These are phyloP conservation scores for Andrena praecox DNA, from an alignment of 2,888 invertebrate genomes.

Conservation along the genomic window DNA sequence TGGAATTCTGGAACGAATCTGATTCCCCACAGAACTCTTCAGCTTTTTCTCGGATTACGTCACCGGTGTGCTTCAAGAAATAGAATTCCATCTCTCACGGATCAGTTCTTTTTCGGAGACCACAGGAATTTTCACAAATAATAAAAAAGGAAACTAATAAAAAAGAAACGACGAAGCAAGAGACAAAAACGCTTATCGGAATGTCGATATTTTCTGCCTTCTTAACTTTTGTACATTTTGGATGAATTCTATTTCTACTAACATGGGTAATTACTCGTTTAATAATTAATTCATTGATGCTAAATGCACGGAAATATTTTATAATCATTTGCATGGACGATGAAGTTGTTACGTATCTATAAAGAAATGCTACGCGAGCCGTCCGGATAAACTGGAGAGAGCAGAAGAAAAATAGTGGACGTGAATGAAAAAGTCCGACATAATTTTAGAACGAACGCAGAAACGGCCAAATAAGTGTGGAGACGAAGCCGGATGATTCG, in stretches of 20 bases:
- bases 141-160: background rate
- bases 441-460: conserved; percentile 72
- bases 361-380: background rate
- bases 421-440: background rate
- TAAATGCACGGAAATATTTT: background rate
- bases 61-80: background rate
- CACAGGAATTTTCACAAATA: background rate
- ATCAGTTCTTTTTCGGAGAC: background rate
- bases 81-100: background rate
- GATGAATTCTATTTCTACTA: no score
- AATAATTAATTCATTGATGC: background rate
- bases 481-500: conserved; percentile 67
- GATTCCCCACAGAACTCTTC: conserved; percentile 36
- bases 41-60: conserved; percentile 24
- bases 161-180: background rate
- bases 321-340: background rate
- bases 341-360: background rate
- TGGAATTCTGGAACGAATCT: conserved; percentile 58
- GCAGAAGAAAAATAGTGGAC: background rate
- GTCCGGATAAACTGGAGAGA: background rate
- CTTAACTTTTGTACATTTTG: no score
- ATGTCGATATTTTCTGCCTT: no score
- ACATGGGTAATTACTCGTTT: background rate
- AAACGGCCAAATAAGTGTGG: conserved; percentile 59
- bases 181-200: no score